Evolutionary conservation across 2,113 vertebrate species (phyloP).

Genomic region (Cynocephalus volans): DNA sequence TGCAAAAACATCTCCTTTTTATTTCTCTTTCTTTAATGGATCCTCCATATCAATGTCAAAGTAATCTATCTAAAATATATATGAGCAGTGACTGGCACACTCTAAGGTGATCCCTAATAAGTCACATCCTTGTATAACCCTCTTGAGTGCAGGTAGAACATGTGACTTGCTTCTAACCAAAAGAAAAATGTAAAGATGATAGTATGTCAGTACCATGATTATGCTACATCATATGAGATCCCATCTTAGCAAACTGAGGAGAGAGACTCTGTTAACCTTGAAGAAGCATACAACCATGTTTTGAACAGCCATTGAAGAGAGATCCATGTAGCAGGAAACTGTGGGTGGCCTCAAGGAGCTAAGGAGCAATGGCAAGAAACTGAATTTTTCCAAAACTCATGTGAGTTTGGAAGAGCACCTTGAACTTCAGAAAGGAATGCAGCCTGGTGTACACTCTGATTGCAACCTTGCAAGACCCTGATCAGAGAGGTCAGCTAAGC

Average conservation of each 20-base stretch:
- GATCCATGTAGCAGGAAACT: not conserved
- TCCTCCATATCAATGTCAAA: not conserved
- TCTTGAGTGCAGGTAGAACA: not conserved
- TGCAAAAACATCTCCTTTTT: not conserved
- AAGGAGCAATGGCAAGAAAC: not conserved
- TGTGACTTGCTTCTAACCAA: not conserved
- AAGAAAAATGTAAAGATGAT: not conserved
- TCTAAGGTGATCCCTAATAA: not conserved
- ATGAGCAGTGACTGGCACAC: not conserved
- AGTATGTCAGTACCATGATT: not conserved
- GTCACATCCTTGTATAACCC: not conserved
- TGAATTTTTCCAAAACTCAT: not conserved
- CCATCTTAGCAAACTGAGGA: not conserved
- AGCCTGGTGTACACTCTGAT: not conserved
- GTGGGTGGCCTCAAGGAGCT: not conserved
- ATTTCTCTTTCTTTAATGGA: not conserved
- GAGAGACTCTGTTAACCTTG: too few relatives aligned
- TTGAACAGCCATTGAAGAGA: not conserved
- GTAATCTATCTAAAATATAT: not conserved
- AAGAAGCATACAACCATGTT: not conserved
- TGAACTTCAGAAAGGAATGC: not conserved
- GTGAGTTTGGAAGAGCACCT: not conserved
- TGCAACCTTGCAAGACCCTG: not conserved
- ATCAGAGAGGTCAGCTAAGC: not conserved
- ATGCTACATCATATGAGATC: not conserved